Evolutionary conservation across 2,888 invertebrate genomes (phyloP), one percentile per base, ranked within the genome.

Genomic region (Cosmorhoe ocellata): DNA sequence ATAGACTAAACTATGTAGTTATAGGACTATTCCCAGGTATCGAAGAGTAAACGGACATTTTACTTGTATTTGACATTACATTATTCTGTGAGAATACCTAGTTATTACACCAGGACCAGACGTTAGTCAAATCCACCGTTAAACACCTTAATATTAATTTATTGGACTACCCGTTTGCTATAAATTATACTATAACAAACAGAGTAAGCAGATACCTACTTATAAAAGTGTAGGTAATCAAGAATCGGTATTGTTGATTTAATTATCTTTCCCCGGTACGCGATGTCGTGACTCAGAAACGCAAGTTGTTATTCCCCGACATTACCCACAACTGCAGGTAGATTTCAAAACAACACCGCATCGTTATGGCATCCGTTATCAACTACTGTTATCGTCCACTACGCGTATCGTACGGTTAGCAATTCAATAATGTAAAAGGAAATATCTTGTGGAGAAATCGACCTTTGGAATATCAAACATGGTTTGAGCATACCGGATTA

Each of bases 341-440:
- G 67, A 71, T 76, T 69, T 73, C 71, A 78, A 79, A 79, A 78
- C 78, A 77, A 71, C 66, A 67, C 63, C 64, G 63, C 51, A 39
- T 48, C 47, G 46, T 42, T 31, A 47, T 47, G 42, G 47, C 36
- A 38, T 40, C 51, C 58, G 59, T 60, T 70, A 69, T 64, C 66
- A 5, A 3, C 1, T 6, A 62, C 63, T 58, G 58, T 48, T 61
- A 58, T 59, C 52, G 60, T 51, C 59, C 58, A 18, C 18, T 18
- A 4, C 18, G 4, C 18, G 45, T 51, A 47, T 41, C 55, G 53
- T 45, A 41, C 46, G 39, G 50, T 31, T 48, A 56, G 39, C 40
- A 44, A 31, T 55, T 56, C 51, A 56, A 52, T 51, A 12, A 54
- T 52, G 48, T 41, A 50, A 51, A 50, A 56, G 58, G 54, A 61